Evolutionary conservation across 2,797 vertebrate genomes (phyloP).

Genomic region (Kryptopterus vitreolus): DNA sequence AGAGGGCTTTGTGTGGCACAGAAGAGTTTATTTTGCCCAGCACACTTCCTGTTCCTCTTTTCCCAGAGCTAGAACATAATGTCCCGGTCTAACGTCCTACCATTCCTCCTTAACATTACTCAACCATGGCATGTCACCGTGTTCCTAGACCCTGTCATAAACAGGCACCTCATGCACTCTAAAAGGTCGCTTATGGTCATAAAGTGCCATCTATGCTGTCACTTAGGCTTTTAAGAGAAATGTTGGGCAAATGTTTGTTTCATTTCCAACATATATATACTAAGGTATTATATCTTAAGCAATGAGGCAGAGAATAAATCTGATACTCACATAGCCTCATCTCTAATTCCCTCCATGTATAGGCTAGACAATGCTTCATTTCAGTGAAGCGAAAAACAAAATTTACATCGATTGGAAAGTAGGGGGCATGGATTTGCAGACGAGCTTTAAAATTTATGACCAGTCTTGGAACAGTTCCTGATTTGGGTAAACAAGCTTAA

Average conservation of each 20-base stretch:
- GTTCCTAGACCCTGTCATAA: conserved; percentile 13
- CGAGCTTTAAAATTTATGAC: conserved; percentile 2
- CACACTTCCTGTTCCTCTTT: conserved; percentile 40
- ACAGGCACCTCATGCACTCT: conserved; percentile 23
- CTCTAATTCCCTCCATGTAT: conserved; percentile 2
- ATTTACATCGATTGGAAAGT: conserved; percentile 8
- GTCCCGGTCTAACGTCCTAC: conserved; percentile 36
- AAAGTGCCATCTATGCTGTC: conserved; percentile 26
- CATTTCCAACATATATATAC: conserved; percentile 2
- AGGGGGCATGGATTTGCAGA: not conserved
- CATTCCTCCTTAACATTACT: not conserved
- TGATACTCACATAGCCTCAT: not conserved
- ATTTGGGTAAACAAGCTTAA: not conserved
- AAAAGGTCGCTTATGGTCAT: conserved; percentile 28
- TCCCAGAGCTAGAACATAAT: conserved; percentile 39
- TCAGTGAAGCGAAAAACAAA: not conserved
- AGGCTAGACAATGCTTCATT: not conserved
- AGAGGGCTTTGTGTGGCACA: conserved; percentile 32
- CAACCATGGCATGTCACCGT: not conserved
- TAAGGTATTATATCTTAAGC: not conserved
- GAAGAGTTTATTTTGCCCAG: conserved; percentile 12
- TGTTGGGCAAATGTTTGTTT: conserved; percentile 24
- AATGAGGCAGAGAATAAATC: not conserved
- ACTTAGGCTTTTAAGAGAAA: conserved; percentile 29
- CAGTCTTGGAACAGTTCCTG: conserved; percentile 11